These are phyloP conservation scores for Ctenicera cuprea DNA, from an alignment of 2,888 invertebrate species.

Conservation along the genomic window DNA sequence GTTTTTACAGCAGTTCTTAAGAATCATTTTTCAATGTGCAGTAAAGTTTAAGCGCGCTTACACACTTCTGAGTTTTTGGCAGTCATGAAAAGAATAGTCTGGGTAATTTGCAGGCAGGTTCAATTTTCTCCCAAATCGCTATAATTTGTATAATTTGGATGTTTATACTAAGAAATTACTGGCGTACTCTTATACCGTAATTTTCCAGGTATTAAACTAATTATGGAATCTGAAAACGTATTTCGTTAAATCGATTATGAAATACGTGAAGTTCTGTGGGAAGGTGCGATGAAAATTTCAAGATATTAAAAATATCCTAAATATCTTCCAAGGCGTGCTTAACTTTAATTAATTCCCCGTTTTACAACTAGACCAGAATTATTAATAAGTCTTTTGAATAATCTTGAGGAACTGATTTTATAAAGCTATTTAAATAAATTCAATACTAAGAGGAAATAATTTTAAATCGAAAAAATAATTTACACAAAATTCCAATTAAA, in stretches of 20 bases:
- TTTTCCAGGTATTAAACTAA: slow-evolving; percentile 17
- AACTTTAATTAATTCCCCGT: slow-evolving; percentile 20
- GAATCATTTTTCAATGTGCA: too few species aligned
- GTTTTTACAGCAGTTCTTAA: too few species aligned
- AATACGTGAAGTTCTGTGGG: slow-evolving; percentile 24
- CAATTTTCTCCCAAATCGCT: slow-evolving; percentile 11
- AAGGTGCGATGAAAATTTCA: slow-evolving; percentile 26
- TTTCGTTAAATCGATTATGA: slow-evolving; percentile 26
- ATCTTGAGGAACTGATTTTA: too few species aligned
- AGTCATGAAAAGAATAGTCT: too few species aligned
- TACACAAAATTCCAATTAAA: not conserved
- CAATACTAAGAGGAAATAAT: too few species aligned
- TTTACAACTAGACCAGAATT: too few species aligned
- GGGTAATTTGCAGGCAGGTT: not conserved
- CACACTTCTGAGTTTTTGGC: too few species aligned
- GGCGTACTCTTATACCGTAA: not conserved
- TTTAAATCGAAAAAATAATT: too few species aligned
- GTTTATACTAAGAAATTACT: not conserved
- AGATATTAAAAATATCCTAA: slow-evolving; percentile 30
- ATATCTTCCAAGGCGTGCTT: slow-evolving; percentile 2
- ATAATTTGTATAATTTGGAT: slow-evolving; percentile 13
- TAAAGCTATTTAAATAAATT: too few species aligned
- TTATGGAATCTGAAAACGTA: slow-evolving; percentile 27
- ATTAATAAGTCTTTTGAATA: too few species aligned
- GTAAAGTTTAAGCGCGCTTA: too few species aligned